Conservation (phyloP, 2,797 vertebrate genomes). For the Cephalopachus bancanus region DNA sequence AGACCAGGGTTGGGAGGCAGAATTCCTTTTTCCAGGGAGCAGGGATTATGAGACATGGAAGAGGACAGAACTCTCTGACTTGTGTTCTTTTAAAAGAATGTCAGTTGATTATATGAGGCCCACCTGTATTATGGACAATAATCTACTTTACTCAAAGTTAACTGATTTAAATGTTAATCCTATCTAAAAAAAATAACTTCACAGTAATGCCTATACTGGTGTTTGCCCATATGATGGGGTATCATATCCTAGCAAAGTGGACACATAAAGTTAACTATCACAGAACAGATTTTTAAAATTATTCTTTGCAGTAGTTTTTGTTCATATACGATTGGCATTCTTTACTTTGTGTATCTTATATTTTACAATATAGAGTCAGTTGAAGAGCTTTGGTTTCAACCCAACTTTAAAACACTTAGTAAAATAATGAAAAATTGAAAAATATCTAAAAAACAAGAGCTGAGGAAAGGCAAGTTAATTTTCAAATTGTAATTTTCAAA, state of each 20-base stretch:
- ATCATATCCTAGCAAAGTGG: neutral
- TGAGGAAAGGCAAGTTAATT: constrained; percentile 34
- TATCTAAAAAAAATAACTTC: constrained; percentile 17
- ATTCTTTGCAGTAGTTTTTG: neutral
- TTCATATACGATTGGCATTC: constrained; percentile 10
- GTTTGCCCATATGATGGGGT: neutral
- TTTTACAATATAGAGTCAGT: constrained; percentile 30
- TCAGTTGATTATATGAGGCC: neutral
- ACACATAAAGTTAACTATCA: neutral
- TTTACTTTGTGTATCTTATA: neutral
- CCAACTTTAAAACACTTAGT: constrained; percentile 31
- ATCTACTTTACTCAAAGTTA: constrained; percentile 12
- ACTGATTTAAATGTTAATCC: neutral
- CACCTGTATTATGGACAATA: neutral
- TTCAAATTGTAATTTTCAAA: constrained; percentile 66
- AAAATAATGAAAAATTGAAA: constrained; percentile 42
- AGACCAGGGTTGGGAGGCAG: neutral
- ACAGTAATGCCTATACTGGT: neutral
- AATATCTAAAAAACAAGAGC: neutral
- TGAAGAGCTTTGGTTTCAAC: constrained; percentile 35
- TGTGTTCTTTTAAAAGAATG: neutral
- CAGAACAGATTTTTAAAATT: neutral
- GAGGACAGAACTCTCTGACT: neutral
- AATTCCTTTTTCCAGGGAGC: neutral
- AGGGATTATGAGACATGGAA: neutral